These are phyloP conservation scores for Ploceus nigricollis DNA, from an alignment of 2,113 vertebrate species.

Conservation along the genomic window DNA sequence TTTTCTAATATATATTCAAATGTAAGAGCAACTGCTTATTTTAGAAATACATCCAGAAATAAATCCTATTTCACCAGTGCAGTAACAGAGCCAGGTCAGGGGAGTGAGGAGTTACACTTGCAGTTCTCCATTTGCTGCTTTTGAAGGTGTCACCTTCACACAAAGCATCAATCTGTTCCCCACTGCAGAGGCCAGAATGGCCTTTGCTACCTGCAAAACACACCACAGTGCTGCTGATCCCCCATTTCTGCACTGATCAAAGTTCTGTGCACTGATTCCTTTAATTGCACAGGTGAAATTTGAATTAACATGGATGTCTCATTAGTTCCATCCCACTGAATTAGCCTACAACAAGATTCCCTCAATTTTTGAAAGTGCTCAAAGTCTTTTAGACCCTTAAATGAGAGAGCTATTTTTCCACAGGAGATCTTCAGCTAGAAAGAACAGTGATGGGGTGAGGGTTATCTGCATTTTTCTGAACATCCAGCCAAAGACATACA, in stretches of 20 bases:
- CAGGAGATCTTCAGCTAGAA: background rate
- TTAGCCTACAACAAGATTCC: background rate
- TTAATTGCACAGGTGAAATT: background rate
- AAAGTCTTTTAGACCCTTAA: background rate
- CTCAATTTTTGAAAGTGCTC: background rate
- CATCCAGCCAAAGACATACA: background rate
- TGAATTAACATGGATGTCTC: background rate
- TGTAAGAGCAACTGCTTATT: background rate
- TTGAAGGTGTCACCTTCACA: background rate
- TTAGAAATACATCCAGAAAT: background rate
- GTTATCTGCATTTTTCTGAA: background rate
- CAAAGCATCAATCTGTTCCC: background rate
- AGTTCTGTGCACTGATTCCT: background rate
- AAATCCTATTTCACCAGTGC: background rate
- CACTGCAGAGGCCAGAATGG: background rate
- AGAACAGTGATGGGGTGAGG: background rate
- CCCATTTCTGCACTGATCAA: background rate
- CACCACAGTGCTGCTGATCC: background rate
- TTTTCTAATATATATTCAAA: conserved; percentile 17
- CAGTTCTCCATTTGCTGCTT: background rate
- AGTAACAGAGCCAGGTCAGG: background rate
- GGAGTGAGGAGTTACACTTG: background rate
- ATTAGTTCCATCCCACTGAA: background rate
- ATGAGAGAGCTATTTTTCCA: background rate
- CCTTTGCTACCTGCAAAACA: background rate